These are phyloP conservation scores for Antechinus flavipes DNA, from an alignment of 2,113 vertebrate species.

Conservation along the genomic window DNA sequence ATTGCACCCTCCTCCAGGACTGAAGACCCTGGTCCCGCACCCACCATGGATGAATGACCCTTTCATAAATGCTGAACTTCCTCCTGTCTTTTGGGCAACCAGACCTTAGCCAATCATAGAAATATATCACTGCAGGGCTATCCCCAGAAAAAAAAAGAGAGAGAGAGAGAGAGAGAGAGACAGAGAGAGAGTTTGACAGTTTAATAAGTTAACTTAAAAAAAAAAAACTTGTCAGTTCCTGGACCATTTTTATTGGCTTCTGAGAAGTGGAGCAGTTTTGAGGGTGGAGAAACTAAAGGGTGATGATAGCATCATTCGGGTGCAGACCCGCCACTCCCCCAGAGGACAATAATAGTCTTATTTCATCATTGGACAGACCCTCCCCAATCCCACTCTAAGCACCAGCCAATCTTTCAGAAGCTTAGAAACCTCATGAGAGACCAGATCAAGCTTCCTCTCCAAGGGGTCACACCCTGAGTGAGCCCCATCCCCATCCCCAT, in stretches of 20 bases:
- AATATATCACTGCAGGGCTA: background rate
- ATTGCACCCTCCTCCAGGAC: slow-evolving; percentile 46
- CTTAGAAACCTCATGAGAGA: background rate
- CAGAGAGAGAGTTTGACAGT: background rate
- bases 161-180: too few species aligned
- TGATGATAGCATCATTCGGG: background rate
- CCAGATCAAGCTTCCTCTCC: background rate
- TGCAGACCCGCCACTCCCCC: background rate
- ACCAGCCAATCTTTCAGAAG: background rate
- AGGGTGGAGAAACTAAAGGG: background rate
- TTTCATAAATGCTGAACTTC: slow-evolving; percentile 63
- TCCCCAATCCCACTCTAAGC: background rate
- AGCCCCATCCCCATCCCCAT: background rate
- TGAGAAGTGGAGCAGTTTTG: too few species aligned
- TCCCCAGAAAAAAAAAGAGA: background rate
- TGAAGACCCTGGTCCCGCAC: background rate
- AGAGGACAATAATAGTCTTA: background rate
- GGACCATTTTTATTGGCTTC: background rate
- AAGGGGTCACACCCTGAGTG: background rate
- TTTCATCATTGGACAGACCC: background rate
- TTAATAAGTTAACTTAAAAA: background rate
- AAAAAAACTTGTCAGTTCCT: background rate
- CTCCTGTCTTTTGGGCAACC: slow-evolving; percentile 3
- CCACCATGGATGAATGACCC: slow-evolving; percentile 70
- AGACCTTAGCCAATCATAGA: background rate